Evolutionary conservation across 2,888 invertebrate species (phyloP), one percentile per base, ranked within the genome.

Genomic region (Chalcis sispes): DNA sequence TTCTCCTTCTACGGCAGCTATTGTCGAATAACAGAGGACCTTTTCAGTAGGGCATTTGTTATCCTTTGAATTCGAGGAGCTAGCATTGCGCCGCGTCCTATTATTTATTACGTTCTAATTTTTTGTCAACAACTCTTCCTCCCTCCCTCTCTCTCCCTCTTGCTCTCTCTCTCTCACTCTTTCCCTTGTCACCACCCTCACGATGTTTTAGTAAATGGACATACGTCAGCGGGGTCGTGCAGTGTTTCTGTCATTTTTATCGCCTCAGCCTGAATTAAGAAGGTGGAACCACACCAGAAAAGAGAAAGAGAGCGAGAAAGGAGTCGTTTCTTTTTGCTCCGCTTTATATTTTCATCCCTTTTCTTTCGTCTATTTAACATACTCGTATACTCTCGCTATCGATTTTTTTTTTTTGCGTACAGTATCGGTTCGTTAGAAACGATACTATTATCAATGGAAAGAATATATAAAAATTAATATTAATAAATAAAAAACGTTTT

Each of bases 181-280:
- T 15, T 32, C 5, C 46, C 50, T 52, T 32, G 61, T 67, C 59
- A n/a, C 40, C 46, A 27, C 18, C 32, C 32, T 8, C 32, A 8
- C 50, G 58, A 59, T 71, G 84, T 83, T 84, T 83, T 85, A 83
- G 85, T 84, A 85, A 86, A 85, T 84, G 86, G 87, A 86, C 86
- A 88, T 88, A 87, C 88, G 87, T 87, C 87, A 88, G 85, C 82
- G 81, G 82, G 82, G 84, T 85, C 82, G 86, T 86, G 87, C 85
- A 84, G 86, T 88, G 88, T 84, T 85, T 85, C 84, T 88, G 88
- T 88, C 88, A 88, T 87, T 88, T 88, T 88, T 88, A 88, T 88
- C 87, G 87, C 87, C 85, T 85, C 85, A 83, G 83, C 81, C 84
- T 87, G 88, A 87, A 88, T 87, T 87, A 87, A 87, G 87, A 87